Percentiles rank a stretch among this genome's conserved stretches.
Conservation (phyloP, 2,113 vertebrate genomes). For the Illadopsis cleaveri region DNA sequence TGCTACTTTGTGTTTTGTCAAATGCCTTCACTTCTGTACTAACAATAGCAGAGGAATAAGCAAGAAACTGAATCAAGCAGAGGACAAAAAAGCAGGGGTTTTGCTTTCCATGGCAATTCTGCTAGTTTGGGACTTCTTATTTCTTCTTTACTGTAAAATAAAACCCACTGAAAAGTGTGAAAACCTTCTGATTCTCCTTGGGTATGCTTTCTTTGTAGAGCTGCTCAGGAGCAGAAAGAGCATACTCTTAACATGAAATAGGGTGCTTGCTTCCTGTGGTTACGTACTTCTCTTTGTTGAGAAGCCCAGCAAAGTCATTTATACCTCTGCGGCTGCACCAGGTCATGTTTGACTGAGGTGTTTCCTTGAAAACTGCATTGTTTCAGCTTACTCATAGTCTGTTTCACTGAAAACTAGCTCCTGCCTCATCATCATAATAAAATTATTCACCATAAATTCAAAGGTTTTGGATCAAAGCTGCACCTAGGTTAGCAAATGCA, state of each 20-base stretch:
- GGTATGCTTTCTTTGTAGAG: background rate
- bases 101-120: background rate
- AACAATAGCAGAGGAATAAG: background rate
- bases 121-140: background rate
- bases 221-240: background rate
- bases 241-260: conserved; percentile 53
- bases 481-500: background rate
- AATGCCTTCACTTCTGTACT: background rate
- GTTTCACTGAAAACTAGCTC: conserved; percentile 38
- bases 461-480: background rate
- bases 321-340: background rate
- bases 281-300: conserved; percentile 52
- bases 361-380: conserved; percentile 67
- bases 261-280: conserved; percentile 63
- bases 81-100: background rate
- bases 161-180: background rate
- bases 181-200: background rate
- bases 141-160: background rate
- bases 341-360: conserved; percentile 40
- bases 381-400: conserved; percentile 63
- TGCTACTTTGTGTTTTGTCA: background rate
- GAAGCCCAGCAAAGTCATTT: conserved; percentile 57
- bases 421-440: conserved; percentile 46
- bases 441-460: conserved; percentile 28
- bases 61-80: background rate